A percentile compares a stretch with the other conserved stretches of the same genome.
These are phyloP conservation scores for Corydoras sp. DNA, from an alignment of 2,113 vertebrate species.

Conservation along the genomic window DNA sequence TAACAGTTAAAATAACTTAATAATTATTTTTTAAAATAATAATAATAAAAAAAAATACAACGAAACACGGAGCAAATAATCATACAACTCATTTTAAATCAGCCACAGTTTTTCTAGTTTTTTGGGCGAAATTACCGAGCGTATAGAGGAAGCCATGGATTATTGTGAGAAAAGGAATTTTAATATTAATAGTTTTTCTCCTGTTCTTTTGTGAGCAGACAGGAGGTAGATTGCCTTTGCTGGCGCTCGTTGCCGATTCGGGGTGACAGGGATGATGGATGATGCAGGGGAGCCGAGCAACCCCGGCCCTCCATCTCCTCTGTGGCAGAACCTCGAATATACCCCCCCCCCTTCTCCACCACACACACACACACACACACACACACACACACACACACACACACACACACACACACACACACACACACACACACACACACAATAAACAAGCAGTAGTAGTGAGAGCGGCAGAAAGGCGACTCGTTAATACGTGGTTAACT, in stretches of 20 bases:
- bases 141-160: conserved; percentile 58
- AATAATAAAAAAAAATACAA: too few relatives aligned
- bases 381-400: conserved; percentile 10
- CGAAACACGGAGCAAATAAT: too few relatives aligned
- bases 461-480: conserved; percentile 45
- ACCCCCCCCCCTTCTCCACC: conserved; percentile 41
- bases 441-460: conserved; percentile 27
- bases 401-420: conserved; percentile 36
- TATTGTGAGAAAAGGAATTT: conserved; percentile 72
- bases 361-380: conserved; percentile 3
- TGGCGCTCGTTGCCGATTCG: conserved; percentile 84
- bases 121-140: conserved; percentile 56
- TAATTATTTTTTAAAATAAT: too few relatives aligned
- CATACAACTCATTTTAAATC: too few relatives aligned
- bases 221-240: conserved; percentile 85
- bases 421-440: conserved; percentile 34
- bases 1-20: too few relatives aligned
- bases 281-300: conserved; percentile 80
- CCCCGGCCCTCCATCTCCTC: conserved; percentile 87
- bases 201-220: conserved; percentile 66
- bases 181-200: conserved; percentile 88
- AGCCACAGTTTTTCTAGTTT: not conserved
- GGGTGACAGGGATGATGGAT: conserved; percentile 98
- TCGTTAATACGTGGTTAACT: conserved; percentile 56
- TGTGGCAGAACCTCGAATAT: conserved; percentile 76